phyloP scores from a whole-genome alignment of 2,797 vertebrate species.

The Myripristis murdjan region DNA sequence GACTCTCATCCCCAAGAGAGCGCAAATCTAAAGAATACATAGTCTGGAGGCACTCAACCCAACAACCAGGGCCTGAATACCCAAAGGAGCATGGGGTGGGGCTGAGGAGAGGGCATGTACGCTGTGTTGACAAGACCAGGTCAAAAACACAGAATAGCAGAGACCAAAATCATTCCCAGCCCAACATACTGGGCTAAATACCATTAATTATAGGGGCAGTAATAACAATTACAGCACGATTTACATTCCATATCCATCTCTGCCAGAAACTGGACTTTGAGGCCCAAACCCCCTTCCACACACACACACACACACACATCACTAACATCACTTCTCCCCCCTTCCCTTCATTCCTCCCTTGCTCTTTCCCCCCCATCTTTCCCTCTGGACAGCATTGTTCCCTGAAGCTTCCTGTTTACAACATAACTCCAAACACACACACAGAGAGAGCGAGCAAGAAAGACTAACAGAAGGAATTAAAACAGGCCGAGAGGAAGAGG shows the following conservation, averaged over 20 bases:
- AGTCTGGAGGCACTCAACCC: slow-evolving; percentile 43
- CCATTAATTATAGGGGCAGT: slow-evolving; percentile 64
- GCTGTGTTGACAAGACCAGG: slow-evolving; percentile 70
- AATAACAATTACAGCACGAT: slow-evolving; percentile 61
- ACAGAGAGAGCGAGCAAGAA: not conserved
- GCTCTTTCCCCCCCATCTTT: slow-evolving; percentile 11
- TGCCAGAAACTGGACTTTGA: slow-evolving; percentile 23
- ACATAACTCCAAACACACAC: slow-evolving; percentile 55
- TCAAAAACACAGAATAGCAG: slow-evolving; percentile 52
- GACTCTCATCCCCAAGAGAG: slow-evolving; percentile 18
- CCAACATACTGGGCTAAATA: slow-evolving; percentile 49
- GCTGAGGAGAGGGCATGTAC: slow-evolving; percentile 23
- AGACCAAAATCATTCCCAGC: slow-evolving; percentile 65
- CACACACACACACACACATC: not conserved
- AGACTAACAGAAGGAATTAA: slow-evolving; percentile 24
- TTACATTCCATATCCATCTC: slow-evolving; percentile 69
- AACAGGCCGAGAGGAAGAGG: slow-evolving; percentile 2
- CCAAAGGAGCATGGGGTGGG: slow-evolving; percentile 8
- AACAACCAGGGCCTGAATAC: slow-evolving; percentile 27
- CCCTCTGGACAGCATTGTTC: slow-evolving; percentile 73
- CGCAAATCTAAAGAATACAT: slow-evolving; percentile 32
- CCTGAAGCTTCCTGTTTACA: slow-evolving; percentile 81
- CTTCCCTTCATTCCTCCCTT: not conserved
- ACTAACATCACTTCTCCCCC: not conserved
- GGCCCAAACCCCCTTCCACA: not conserved